Percentiles rank a stretch among this genome's conserved stretches.
phyloP scores from a whole-genome alignment of 2,888 invertebrate genomes.

The Caenorhabditis imperialis region DNA sequence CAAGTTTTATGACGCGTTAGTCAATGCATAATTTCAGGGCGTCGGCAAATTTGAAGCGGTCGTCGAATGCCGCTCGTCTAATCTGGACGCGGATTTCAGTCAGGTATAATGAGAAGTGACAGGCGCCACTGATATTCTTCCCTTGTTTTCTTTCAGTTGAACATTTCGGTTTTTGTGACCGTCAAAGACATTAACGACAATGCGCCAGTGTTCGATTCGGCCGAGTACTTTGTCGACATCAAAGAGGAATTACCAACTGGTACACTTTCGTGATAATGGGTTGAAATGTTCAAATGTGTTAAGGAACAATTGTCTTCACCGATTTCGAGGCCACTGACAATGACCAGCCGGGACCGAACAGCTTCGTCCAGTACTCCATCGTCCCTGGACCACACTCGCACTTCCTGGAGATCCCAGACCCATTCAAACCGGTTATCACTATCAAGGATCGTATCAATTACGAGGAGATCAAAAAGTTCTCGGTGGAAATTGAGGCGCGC shows the following conservation, averaged over 20 bases:
- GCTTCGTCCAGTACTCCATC: constrained; percentile 73
- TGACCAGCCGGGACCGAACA: constrained; percentile 76
- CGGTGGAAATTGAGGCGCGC: constrained; percentile 70
- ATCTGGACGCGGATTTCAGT: constrained; percentile 65
- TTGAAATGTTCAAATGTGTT: too few relatives aligned
- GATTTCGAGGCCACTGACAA: constrained; percentile 74
- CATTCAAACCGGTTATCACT: constrained; percentile 69
- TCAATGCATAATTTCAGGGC: constrained; percentile 59
- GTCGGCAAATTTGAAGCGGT: constrained; percentile 67
- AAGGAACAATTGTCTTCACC: constrained; percentile 73
- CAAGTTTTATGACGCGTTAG: constrained; percentile 55
- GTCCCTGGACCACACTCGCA: constrained; percentile 58
- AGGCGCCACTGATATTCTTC: constrained; percentile 10
- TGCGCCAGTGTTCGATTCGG: constrained; percentile 72
- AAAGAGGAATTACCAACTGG: constrained; percentile 75
- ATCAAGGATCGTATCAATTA: constrained; percentile 72
- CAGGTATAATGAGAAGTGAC: constrained; percentile 56
- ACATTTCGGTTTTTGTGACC: constrained; percentile 75
- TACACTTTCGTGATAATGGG: too few relatives aligned
- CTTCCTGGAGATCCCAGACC: constrained; percentile 71
- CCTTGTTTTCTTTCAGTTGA: constrained; percentile 65
- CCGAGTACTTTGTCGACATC: constrained; percentile 69
- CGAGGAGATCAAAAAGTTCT: constrained; percentile 70
- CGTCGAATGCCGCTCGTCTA: constrained; percentile 65
- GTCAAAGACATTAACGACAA: constrained; percentile 77